Base-by-base conservation (phyloP, 2,113 vertebrate species). In the Aix galericulata region DNA sequence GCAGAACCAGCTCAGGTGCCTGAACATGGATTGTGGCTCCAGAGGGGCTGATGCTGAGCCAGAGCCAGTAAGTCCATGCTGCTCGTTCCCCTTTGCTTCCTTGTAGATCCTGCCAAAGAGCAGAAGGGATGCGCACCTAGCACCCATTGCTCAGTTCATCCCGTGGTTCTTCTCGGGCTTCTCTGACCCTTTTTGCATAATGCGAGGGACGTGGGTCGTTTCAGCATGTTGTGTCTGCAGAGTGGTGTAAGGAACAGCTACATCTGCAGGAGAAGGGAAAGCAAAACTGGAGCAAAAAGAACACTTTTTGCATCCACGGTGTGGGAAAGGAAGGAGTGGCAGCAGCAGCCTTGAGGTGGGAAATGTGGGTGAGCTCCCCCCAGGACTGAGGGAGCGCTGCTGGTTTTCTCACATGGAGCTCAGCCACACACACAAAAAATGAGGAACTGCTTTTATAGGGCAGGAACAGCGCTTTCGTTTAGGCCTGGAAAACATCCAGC, bases 31-130 rank as follows among this genome's bases (percentile, higher is more conserved):
- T n/a, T 44, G 58, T 76, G 64, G 74, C 81, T 92, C 56, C 64
- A 14, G 60, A 62, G 80, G 73, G 36, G 13, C 59, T 82, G 32
- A 50, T 0, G 0, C 34, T 36, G 74, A 78, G 26, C n/a, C 69
- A 34, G 23, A 80, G 14, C 80, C 55, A 17, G 67, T 92, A 86
- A 95, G 91, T 94, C 64, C 15, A 2, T 81, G n/a, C 72, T 90
- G 44, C 67, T 80, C 26, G 8, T 82, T 75, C 18, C 34, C 38
- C 26, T 92, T 77, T 1, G 1, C 44, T 89, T 91, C 62, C 38
- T 79, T 0, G 0, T 40, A 53, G 77, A 53, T 79, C 34, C 21
- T 46, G 16, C 44, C 1, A 1, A 69, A 62, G 34, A 52, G 62
- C 62, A 72, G 77, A 75, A 84, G 69, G 55, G 38, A 9, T 59